These are phyloP conservation scores for Hydropsyche betteni DNA, from an alignment of 2,888 invertebrate genomes.

Conservation along the genomic window DNA sequence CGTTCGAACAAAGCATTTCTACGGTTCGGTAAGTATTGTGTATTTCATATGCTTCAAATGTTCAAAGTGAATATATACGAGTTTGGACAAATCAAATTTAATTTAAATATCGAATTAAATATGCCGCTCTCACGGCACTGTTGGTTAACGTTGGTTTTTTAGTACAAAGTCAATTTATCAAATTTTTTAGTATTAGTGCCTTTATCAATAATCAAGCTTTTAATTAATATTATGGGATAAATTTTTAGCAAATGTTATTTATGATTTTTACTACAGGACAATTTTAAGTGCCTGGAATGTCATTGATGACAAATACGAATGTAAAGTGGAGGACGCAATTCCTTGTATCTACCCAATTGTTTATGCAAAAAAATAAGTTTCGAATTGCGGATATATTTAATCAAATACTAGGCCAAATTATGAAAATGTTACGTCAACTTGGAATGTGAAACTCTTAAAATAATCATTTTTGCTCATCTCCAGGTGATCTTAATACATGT, in stretches of 20 bases:
- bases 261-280: background rate
- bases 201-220: constrained; percentile 1
- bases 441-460: no score
- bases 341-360: no score
- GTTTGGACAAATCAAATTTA: no score
- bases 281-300: constrained; percentile 1
- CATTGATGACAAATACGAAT: background rate
- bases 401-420: background rate
- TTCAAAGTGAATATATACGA: no score
- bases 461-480: no score
- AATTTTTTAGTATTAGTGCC: constrained; percentile 17
- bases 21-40: constrained; percentile 3
- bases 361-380: background rate
- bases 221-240: background rate
- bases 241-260: background rate
- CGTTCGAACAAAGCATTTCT: background rate
- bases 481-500: no score
- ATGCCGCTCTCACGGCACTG: no score
- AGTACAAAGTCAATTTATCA: background rate
- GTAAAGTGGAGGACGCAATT: no score
- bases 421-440: background rate
- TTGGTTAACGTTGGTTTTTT: no score
- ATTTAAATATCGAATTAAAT: no score
- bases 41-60: no score
- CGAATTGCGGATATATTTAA: constrained; percentile 24